Conservation (phyloP, 2,113 vertebrate species). For the Hylia prasina region DNA sequence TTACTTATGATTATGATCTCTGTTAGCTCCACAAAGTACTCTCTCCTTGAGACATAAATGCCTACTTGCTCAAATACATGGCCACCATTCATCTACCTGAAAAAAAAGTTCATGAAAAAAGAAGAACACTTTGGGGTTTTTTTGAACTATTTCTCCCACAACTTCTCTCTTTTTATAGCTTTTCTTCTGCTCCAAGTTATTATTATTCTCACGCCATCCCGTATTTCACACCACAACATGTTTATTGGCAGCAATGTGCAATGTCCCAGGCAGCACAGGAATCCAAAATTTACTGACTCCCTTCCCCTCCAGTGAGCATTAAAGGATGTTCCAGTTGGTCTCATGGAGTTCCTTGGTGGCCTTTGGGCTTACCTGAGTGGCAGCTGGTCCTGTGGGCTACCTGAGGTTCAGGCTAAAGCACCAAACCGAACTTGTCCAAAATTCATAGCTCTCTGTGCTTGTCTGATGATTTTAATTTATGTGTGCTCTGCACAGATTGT, state of each 20-base stretch:
- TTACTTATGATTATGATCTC: background rate
- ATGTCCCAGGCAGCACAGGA: background rate
- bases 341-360: background rate
- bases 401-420: background rate
- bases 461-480: background rate
- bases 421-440: background rate
- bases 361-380: background rate
- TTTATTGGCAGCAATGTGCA: slow-evolving; percentile 1
- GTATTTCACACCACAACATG: slow-evolving; percentile 7
- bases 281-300: slow-evolving; percentile 1
- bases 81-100: background rate
- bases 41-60: background rate
- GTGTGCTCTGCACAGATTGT: background rate
- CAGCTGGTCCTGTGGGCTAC: background rate
- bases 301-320: background rate
- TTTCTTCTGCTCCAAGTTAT: slow-evolving; percentile 20
- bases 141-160: background rate
- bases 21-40: background rate
- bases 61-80: background rate
- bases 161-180: slow-evolving; percentile 27
- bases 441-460: background rate
- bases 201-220: background rate
- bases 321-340: background rate
- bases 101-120: background rate
- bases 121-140: background rate